Evolutionary conservation across 2,888 invertebrate species (phyloP), one percentile per base, ranked within the genome.

Genomic region (Chymomyza amoena): DNA sequence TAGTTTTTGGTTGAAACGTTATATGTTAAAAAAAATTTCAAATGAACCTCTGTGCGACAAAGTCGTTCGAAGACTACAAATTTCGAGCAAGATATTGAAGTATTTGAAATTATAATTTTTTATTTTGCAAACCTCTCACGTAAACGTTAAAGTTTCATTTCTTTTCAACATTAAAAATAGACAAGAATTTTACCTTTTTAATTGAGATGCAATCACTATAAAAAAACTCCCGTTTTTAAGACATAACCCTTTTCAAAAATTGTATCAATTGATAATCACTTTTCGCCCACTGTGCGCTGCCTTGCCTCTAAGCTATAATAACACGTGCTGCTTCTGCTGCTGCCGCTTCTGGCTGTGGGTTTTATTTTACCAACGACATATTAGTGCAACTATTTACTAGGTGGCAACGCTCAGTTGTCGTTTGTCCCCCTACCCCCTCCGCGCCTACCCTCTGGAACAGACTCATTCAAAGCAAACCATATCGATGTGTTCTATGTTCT

Each of bases 361-460:
- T 87, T 87, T 73, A 87, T 84, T 87, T 83, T 84, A 82, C 83
- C 73, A 76, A 76, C 69, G 69, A 76, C 73, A 72, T 78, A 84
- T 80, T 81, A 79, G 87, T 82, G 80, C 75, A 87, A 87, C 85
- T 83, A 83, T 87, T 87, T 79, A 32, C 32, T 32, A 84, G 87
- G 72, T 74, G 79, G 80, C 83, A 57, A 62, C 59, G 54, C 56
- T 69, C 68, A 70, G 63, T 66, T 72, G 66, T 64, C 69, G 60
- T 62, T 59, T 66, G 54, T 52, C 57, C 39, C 39, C 13, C 10
- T 13, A 61, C 50, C 13, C 16, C 54, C 69, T 64, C 68, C 70
- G 61, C 28, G 69, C 61, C 28, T 28, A 28, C 32, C 32, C 7
- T 9, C 7, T 32, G 7, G 32, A 32, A 1, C 9, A 32, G 32